Percentiles rank a stretch among this genome's conserved stretches.
Evolutionary conservation across 1,140 invertebrate genomes (phyloP).

Genomic region (Anastrepha ludens): DNA sequence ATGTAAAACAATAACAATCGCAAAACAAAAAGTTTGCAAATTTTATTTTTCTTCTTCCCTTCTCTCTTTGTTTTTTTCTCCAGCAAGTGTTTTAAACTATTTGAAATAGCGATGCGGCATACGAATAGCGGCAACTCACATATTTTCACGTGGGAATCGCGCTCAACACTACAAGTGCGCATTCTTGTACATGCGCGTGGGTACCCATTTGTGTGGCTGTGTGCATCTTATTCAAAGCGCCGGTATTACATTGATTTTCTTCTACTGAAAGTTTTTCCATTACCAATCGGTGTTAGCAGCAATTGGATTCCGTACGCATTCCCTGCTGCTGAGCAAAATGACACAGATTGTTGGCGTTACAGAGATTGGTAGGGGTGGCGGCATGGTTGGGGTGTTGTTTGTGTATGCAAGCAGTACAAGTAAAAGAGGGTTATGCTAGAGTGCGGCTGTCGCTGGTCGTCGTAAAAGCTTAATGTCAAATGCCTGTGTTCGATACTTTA

Average conservation of each 20-base stretch:
- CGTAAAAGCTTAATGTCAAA: slow-evolving; percentile 35
- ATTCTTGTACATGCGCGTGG: background rate
- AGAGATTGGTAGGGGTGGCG: background rate
- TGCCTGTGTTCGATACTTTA: slow-evolving; percentile 30
- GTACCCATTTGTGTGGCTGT: background rate
- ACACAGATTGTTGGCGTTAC: slow-evolving; percentile 1
- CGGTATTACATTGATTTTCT: slow-evolving; percentile 29
- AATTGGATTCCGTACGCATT: slow-evolving; percentile 33
- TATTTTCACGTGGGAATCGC: background rate
- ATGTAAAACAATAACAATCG: slow-evolving; percentile 19
- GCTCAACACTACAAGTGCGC: background rate
- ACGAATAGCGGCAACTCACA: background rate
- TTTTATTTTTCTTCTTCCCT: background rate
- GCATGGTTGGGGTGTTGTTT: too few species aligned
- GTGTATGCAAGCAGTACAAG: too few species aligned
- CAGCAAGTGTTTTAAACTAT: slow-evolving; percentile 35
- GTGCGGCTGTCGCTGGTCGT: slow-evolving; percentile 1
- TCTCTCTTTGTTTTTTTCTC: background rate
- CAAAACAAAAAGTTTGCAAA: slow-evolving; percentile 17
- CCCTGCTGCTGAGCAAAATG: background rate
- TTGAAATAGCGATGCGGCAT: slow-evolving; percentile 41
- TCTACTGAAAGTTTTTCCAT: slow-evolving; percentile 34
- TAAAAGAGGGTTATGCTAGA: background rate
- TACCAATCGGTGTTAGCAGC: slow-evolving; percentile 36
- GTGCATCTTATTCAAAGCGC: slow-evolving; percentile 13